Evolutionary conservation across 2,888 invertebrate species (phyloP).

Genomic region (Aquatica leii): DNA sequence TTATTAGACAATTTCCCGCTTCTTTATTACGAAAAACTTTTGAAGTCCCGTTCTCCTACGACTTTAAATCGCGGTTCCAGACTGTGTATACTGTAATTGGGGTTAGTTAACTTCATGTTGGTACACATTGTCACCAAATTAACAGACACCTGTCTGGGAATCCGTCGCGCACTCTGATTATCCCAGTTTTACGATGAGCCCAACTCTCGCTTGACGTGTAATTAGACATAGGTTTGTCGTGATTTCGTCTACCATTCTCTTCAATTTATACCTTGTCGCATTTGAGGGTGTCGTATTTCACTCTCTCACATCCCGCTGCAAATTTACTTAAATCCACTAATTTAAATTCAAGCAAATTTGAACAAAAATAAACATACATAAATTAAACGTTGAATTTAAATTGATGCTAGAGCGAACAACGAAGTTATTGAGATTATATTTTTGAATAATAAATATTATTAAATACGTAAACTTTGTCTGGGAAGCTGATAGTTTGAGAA

Average conservation of each 20-base stretch:
- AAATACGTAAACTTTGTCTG: slow-evolving; percentile 40
- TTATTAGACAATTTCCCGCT: slow-evolving; percentile 48
- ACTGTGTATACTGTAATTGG: slow-evolving; percentile 46
- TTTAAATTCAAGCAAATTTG: slow-evolving; percentile 23
- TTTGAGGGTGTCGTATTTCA: slow-evolving; percentile 30
- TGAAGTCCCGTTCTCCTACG: slow-evolving; percentile 35
- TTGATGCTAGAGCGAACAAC: background rate
- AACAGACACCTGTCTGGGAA: slow-evolving; percentile 56
- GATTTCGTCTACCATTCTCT: slow-evolving; percentile 44
- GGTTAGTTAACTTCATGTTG: slow-evolving; percentile 51
- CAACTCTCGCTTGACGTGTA: slow-evolving; percentile 47
- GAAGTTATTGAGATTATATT: slow-evolving; percentile 2
- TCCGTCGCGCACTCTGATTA: slow-evolving; percentile 62
- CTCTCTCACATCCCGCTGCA: slow-evolving; percentile 15
- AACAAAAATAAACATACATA: slow-evolving; percentile 8
- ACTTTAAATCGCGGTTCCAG: slow-evolving; percentile 36
- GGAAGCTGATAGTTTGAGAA: slow-evolving; percentile 54
- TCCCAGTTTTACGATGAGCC: slow-evolving; percentile 68
- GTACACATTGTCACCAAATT: slow-evolving; percentile 57
- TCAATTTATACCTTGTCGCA: slow-evolving; percentile 37
- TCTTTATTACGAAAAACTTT: slow-evolving; percentile 48
- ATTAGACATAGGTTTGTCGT: slow-evolving; percentile 53
- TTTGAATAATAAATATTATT: slow-evolving; percentile 22
- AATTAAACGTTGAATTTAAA: background rate
- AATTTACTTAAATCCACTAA: slow-evolving; percentile 25